A percentile compares a stretch with the other conserved stretches of the same genome.
Evolutionary conservation across 2,113 vertebrate species (phyloP).

Genomic region (Neodon shergylaensis): DNA sequence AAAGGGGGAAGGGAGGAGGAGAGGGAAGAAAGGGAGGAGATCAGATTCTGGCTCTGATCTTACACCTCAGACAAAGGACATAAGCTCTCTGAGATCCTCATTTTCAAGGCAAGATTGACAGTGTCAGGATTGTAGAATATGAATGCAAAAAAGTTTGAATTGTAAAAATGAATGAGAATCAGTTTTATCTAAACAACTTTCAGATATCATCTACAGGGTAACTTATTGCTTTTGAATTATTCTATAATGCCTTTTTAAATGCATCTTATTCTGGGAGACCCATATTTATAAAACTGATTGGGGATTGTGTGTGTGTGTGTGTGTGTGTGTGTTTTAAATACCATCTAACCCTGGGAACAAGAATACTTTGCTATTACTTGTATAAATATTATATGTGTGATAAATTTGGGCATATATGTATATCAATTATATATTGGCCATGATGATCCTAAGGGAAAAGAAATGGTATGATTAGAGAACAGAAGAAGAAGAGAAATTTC

Average conservation of each 20-base stretch:
- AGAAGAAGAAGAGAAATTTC: not conserved
- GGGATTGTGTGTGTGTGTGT: not conserved
- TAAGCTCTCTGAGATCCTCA: not conserved
- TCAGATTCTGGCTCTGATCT: not conserved
- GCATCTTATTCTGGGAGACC: not conserved
- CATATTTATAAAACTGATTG: not conserved
- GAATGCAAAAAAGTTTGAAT: too few relatives aligned
- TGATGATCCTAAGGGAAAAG: not conserved
- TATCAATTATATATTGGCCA: not conserved
- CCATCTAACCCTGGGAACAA: not conserved
- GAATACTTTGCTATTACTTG: not conserved
- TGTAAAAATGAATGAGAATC: not conserved
- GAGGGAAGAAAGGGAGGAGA: not conserved
- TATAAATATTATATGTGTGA: not conserved
- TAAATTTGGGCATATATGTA: not conserved
- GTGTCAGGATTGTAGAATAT: not conserved
- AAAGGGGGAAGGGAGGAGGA: too few relatives aligned
- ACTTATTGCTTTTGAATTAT: not conserved
- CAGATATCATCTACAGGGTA: not conserved
- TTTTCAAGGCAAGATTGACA: slow-evolving; percentile 13
- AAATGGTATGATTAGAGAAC: not conserved
- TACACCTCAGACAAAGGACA: not conserved
- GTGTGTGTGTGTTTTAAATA: not conserved
- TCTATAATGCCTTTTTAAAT: not conserved
- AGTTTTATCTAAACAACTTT: not conserved